These are phyloP conservation scores for Calameuta pallipes DNA, from an alignment of 2,888 invertebrate species.

Conservation along the genomic window DNA sequence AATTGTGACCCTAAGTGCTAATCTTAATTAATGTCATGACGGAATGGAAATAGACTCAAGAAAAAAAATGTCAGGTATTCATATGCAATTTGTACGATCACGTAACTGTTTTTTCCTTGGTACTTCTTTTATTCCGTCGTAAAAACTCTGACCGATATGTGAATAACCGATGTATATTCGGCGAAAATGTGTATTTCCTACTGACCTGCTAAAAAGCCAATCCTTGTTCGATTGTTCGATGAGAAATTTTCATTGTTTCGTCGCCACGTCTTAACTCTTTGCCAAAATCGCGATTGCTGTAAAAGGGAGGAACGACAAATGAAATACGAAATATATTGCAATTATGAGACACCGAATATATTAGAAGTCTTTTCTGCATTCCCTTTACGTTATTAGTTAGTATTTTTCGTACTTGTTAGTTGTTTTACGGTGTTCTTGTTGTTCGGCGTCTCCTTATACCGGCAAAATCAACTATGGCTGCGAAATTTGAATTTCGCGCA, in stretches of 20 bases:
- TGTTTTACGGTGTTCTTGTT: background rate
- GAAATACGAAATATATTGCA: background rate
- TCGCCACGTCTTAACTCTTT: background rate
- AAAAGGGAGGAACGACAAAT: background rate
- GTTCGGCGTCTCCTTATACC: background rate
- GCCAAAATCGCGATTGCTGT: background rate
- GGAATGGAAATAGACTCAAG: background rate
- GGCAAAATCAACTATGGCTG: background rate
- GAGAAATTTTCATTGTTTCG: background rate
- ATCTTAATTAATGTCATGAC: background rate
- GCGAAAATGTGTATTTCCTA: background rate
- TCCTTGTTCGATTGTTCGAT: background rate
- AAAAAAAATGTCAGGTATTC: background rate
- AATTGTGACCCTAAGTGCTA: constrained; percentile 7
- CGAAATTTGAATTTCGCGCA: background rate
- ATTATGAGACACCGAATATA: background rate
- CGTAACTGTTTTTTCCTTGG: background rate
- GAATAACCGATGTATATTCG: background rate
- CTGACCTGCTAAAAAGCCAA: background rate
- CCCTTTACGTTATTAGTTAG: background rate
- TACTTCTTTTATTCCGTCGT: background rate
- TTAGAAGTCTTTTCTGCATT: background rate
- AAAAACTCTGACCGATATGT: background rate
- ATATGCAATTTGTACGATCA: background rate
- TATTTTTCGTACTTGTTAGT: background rate